phyloP scores from a whole-genome alignment of 2,113 vertebrate species.

The Paracanthobrama guichenoti region DNA sequence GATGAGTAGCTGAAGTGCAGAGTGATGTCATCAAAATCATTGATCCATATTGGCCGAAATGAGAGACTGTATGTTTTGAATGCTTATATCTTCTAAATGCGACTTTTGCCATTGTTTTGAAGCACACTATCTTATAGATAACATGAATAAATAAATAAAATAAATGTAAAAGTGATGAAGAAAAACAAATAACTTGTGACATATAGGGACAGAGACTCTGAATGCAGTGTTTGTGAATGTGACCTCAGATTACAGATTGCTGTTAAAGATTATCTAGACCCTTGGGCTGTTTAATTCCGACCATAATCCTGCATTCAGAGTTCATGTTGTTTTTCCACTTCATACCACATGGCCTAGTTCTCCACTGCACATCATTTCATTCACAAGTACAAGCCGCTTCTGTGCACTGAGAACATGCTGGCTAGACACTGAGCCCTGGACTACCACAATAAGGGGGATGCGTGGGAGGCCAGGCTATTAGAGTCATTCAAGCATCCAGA shows the following conservation, averaged over 20 bases:
- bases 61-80: no score
- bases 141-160: no score
- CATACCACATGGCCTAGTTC: neutral
- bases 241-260: slow-evolving; percentile 40
- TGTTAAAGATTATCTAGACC: slow-evolving; percentile 48
- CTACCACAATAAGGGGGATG: neutral
- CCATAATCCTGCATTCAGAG: slow-evolving; percentile 37
- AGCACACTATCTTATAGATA: no score
- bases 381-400: slow-evolving; percentile 5
- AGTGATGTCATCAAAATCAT: no score
- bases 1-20: no score
- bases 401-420: neutral
- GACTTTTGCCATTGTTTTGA: no score
- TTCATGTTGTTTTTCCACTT: slow-evolving; percentile 11
- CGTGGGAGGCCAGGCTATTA: neutral
- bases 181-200: no score
- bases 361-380: neutral
- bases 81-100: no score
- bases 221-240: slow-evolving; percentile 13
- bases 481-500: neutral
- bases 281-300: slow-evolving; percentile 18
- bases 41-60: no score
- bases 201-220: no score
- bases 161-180: no score
- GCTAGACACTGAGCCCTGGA: neutral